Evolutionary conservation across 2,888 invertebrate genomes (phyloP).

Genomic region (Cheilosia vulpina): DNA sequence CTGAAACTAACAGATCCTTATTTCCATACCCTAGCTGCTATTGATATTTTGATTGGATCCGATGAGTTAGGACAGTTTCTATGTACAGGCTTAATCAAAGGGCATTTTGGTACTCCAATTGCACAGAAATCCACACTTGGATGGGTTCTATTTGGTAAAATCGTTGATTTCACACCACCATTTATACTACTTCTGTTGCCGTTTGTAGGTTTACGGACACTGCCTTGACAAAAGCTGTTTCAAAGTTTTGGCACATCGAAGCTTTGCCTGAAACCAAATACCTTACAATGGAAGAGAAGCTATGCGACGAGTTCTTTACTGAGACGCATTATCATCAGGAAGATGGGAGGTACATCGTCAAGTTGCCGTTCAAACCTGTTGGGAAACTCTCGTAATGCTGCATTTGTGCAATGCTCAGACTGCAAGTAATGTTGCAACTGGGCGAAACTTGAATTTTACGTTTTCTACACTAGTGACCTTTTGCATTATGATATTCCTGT

Average conservation of each 20-base stretch:
- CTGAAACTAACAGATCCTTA: too few species aligned
- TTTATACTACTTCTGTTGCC: background rate
- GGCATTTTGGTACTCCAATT: background rate
- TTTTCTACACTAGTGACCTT: too few species aligned
- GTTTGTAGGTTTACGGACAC: constrained; percentile 6
- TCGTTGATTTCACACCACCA: background rate
- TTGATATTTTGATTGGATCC: too few species aligned
- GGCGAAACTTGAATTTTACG: too few species aligned
- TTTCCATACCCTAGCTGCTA: too few species aligned
- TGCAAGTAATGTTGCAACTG: too few species aligned
- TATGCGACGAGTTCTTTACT: constrained; percentile 52
- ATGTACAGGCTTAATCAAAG: constrained; percentile 20
- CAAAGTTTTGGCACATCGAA: constrained; percentile 64
- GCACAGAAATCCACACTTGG: constrained; percentile 54
- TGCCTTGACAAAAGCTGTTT: constrained; percentile 29
- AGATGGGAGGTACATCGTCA: too few species aligned
- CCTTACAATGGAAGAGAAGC: constrained; percentile 45
- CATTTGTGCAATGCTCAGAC: too few species aligned
- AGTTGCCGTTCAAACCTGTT: too few species aligned
- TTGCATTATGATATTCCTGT: too few species aligned
- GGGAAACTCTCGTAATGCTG: too few species aligned
- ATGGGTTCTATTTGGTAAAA: constrained; percentile 44
- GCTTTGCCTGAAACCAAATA: constrained; percentile 39
- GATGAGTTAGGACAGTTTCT: constrained; percentile 56
- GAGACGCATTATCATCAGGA: constrained; percentile 25